These are phyloP conservation scores for Macropis europaea DNA, from an alignment of 2,888 invertebrate species.

Conservation along the genomic window DNA sequence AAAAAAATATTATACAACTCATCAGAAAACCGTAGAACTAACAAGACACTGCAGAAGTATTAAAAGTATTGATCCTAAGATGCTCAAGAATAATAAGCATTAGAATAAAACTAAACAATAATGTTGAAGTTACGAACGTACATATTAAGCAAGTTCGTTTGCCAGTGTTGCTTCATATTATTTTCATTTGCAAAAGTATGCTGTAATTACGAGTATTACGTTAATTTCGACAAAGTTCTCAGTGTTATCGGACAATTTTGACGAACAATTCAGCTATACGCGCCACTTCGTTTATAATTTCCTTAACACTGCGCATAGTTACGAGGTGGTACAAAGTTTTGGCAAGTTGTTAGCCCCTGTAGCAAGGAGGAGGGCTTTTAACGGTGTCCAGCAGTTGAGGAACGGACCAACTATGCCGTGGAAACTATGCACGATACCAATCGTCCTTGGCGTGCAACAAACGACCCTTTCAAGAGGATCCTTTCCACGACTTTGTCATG, in stretches of 20 bases:
- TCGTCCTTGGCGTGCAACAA: conserved; percentile 41
- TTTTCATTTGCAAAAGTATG: neutral
- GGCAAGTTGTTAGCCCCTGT: conserved; percentile 42
- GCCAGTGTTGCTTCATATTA: neutral
- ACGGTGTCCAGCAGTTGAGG: conserved; percentile 37
- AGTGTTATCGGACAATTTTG: conserved; percentile 16
- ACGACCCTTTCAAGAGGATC: conserved; percentile 46
- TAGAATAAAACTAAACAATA: too few species aligned
- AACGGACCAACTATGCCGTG: conserved; percentile 52
- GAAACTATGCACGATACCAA: conserved; percentile 55
- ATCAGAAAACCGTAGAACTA: too few species aligned
- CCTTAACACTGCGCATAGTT: conserved; percentile 46
- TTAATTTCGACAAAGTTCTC: conserved; percentile 23
- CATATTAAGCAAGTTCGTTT: neutral
- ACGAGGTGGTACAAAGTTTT: conserved; percentile 37
- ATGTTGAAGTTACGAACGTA: too few species aligned
- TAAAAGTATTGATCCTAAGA: too few species aligned
- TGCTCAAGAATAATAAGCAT: too few species aligned
- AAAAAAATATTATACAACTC: too few species aligned
- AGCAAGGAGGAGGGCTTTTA: conserved; percentile 30
- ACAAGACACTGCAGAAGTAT: too few species aligned
- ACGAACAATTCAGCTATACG: conserved; percentile 38
- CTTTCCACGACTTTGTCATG: conserved; percentile 39
- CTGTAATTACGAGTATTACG: conserved; percentile 4
- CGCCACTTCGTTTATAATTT: conserved; percentile 42